Evolutionary conservation across 2,113 vertebrate genomes (phyloP).

Genomic region (Urocynchramus pylzowi): DNA sequence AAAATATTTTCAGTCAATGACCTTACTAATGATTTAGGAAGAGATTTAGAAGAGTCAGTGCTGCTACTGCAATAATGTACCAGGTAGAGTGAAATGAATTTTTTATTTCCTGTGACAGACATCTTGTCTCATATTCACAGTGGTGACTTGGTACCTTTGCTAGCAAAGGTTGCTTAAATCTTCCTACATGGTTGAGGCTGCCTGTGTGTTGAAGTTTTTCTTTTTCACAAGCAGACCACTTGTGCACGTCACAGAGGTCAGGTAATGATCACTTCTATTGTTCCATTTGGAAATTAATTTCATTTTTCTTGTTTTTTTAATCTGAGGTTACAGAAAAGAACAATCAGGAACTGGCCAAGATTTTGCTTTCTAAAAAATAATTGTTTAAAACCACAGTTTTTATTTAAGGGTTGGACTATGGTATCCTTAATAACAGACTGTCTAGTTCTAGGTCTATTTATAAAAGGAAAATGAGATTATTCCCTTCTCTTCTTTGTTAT

Average conservation of each 20-base stretch:
- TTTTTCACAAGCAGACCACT: neutral
- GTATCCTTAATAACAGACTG: neutral
- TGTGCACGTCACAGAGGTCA: neutral
- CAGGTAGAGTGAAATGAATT: neutral
- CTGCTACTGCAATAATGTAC: neutral
- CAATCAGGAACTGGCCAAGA: neutral
- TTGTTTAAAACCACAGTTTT: neutral
- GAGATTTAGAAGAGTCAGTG: neutral
- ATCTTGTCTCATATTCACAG: neutral
- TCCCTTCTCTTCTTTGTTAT: neutral
- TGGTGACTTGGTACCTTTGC: neutral
- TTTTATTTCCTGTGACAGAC: neutral
- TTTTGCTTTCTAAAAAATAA: neutral
- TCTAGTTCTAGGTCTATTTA: neutral
- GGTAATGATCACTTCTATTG: neutral
- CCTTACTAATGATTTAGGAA: neutral
- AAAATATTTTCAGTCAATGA: neutral
- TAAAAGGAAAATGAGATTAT: neutral
- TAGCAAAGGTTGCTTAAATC: neutral
- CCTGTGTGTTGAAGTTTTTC: neutral
- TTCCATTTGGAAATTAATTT: neutral
- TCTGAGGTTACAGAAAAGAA: neutral
- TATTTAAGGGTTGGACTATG: neutral
- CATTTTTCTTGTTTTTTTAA: neutral
- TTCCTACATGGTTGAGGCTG: neutral